phyloP scores from a whole-genome alignment of 2,797 vertebrate genomes.

The Ibycter americanus region DNA sequence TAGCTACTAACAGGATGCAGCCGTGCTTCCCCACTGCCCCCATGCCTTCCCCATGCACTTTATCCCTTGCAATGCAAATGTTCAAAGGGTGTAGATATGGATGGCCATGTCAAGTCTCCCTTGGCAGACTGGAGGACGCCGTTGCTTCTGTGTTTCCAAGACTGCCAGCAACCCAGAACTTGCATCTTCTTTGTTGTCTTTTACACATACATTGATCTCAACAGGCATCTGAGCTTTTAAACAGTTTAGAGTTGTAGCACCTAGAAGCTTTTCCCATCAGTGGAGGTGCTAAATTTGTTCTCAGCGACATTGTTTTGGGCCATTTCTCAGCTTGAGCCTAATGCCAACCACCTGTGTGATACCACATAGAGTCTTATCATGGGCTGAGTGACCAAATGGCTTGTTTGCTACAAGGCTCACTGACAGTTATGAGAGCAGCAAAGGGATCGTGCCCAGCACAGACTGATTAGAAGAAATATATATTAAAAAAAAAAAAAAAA shows the following conservation, averaged over 20 bases:
- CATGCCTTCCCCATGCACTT: rapidly evolving
- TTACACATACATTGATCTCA: rapidly evolving
- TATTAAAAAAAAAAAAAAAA: background rate
- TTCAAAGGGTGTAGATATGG: background rate
- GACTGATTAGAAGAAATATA: background rate
- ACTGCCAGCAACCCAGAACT: background rate
- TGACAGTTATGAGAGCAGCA: background rate
- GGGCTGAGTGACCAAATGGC: background rate
- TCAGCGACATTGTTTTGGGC: background rate
- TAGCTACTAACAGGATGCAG: background rate
- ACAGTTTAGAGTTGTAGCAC: background rate
- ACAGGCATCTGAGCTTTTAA: background rate
- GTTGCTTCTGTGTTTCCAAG: background rate
- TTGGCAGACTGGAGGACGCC: background rate
- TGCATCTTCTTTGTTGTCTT: background rate
- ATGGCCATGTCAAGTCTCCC: background rate
- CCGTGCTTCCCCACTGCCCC: background rate
- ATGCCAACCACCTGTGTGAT: background rate
- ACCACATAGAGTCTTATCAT: rapidly evolving
- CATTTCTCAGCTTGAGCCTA: background rate
- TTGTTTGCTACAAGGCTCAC: background rate
- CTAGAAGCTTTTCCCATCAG: background rate
- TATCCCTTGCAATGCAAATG: background rate
- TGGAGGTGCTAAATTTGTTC: background rate
- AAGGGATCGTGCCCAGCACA: background rate